Percentiles rank a stretch among this genome's conserved stretches.
phyloP scores from a whole-genome alignment of 37 sponge, comb jelly and placozoan genomes.

The Diacarnus erythraeanus region DNA sequence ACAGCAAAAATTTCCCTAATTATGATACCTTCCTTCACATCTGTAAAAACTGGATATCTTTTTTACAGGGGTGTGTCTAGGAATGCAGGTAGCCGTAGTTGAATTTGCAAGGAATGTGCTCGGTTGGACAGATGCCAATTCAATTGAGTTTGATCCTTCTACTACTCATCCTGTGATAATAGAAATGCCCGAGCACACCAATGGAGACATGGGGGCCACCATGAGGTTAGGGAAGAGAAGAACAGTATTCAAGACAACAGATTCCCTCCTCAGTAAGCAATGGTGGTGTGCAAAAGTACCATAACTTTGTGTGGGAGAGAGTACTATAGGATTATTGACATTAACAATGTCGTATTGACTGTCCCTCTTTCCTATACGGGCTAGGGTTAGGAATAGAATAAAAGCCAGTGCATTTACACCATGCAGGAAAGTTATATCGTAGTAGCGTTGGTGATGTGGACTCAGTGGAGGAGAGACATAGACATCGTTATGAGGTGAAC shows the following conservation, averaged over 20 bases:
- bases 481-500: conserved; percentile 93
- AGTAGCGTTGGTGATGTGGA: no score
- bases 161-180: conserved; percentile 84
- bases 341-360: no score
- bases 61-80: conserved; percentile 88
- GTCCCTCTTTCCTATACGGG: no score
- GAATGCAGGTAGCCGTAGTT: conserved; percentile 93
- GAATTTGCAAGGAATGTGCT: conserved; percentile 92
- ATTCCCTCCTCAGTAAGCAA: conserved; percentile 64
- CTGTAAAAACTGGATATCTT: no score
- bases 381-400: no score
- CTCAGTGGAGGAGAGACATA: conserved; percentile 86
- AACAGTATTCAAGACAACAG: conserved; percentile 74
- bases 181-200: conserved; percentile 98
- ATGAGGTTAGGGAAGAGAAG: conserved; percentile 92
- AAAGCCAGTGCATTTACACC: no score
- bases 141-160: conserved; percentile 71
- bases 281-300: background rate
- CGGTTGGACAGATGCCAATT: conserved; percentile 84
- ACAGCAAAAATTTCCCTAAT: no score
- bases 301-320: background rate
- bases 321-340: no score
- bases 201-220: conserved; percentile 89
- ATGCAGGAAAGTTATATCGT: background rate
- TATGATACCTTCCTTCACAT: no score